A percentile compares a stretch with the other conserved stretches of the same genome.
Conservation (phyloP, 2,113 vertebrate species). For the Dasypus novemcinctus region DNA sequence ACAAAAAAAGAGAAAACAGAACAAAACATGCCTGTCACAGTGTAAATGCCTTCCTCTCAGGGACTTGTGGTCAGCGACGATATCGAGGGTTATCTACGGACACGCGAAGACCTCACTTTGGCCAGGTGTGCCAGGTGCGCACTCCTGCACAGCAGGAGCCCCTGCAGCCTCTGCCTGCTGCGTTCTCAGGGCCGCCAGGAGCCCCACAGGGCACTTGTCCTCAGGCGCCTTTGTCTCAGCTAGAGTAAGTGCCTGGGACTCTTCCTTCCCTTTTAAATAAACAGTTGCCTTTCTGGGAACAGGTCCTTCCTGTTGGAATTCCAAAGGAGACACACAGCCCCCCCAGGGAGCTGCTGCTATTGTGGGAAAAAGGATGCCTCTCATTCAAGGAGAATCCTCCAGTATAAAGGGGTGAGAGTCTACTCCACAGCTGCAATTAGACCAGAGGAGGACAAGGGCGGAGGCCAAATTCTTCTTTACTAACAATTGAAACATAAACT, state of each 20-base stretch:
- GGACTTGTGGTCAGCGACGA: neutral
- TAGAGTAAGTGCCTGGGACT: neutral
- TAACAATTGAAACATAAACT: constrained; percentile 51
- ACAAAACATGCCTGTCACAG: neutral
- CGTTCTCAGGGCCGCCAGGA: no score
- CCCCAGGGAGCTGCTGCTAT: neutral
- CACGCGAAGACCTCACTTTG: neutral
- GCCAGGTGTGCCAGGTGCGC: neutral
- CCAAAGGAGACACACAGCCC: neutral
- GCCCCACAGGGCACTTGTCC: no score
- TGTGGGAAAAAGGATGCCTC: neutral
- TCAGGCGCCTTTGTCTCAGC: no score
- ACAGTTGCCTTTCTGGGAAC: neutral
- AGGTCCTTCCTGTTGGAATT: neutral
- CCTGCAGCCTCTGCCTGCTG: neutral
- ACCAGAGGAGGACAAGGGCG: neutral
- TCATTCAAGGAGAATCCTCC: neutral
- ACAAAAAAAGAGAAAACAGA: neutral
- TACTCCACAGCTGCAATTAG: neutral
- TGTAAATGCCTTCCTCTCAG: neutral
- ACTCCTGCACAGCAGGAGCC: neutral
- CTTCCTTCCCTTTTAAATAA: constrained; percentile 11
- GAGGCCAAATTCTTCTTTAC: constrained; percentile 72
- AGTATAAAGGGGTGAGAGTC: neutral
- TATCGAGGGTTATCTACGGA: neutral